Base-by-base conservation (phyloP, 2,888 invertebrate genomes). In the Gryllus longicercus region DNA sequence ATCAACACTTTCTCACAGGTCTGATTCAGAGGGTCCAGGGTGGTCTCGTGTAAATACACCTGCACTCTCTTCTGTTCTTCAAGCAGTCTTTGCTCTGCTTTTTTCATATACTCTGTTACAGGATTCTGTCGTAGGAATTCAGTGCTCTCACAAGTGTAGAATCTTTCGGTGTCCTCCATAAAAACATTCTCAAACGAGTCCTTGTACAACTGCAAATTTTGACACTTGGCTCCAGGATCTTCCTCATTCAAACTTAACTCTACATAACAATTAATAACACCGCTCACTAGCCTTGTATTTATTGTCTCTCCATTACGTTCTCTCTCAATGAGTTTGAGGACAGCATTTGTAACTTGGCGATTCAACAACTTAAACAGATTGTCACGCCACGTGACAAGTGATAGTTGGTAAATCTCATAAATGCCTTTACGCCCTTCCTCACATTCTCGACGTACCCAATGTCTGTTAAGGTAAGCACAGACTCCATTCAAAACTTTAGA, bases 51-150 rank as follows among this genome's bases (percentile, higher is more conserved):
- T 49, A 99, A 89, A 88, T 99, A 99, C 77, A 96, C 92, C 85
- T 95, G 95, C 49, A 99, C 98, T 63, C 99, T 92, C 83, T 94
- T 92, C 86, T 96, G 94, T 86, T 99, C 99, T 86, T 99, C 99
- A 82, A 93, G 91, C 78, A 99, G 89, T 80, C 99, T 92, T 85
- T 95, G 95, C 85, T 99, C 99, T 2, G 97, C 98, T 92, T 97
- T 96, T 87, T 98, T 98, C 96, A 99, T 96, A 86, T 99, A 99
- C 86, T 99, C 99, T 0, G 99, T 98, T 81, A 99, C 96, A 0
- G 98, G 96, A 87, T 99, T 99, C 85, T 96, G 95, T 82, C 94
- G 90, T 51, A 99, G 89, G 89, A 99, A 99, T 85, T 96, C 96
- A 0, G 93, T 94, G 85, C 98, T 98, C 89, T 99, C 99, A 80